Base-by-base conservation (phyloP, 2,113 vertebrate species). In the Campylomormyrus tamandua region DNA sequence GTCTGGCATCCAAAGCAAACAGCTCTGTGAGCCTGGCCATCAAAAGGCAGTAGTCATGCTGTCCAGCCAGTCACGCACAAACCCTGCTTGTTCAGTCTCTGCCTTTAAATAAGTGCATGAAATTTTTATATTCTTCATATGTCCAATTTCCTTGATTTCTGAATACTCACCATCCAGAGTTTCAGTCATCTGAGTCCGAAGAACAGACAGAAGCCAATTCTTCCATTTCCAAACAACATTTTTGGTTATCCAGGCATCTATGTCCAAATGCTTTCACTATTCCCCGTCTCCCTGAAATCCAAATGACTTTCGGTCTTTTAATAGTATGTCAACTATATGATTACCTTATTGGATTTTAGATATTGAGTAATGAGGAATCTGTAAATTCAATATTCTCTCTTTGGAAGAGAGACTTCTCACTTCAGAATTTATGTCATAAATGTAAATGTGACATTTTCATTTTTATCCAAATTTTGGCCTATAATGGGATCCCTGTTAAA, bases 1-100 rank as follows among this genome's bases (percentile, higher is more conserved):
- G 50, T 50, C 27, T 35, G 8, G 9, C 6, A 4, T 62, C 77
- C 89, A 89, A 85, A 62, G 52, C 89, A 89, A 89, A 89, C 77
- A 84, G 39, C 50, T 39, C 46, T 24, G 66, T 8, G 31, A 46
- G 52, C 80, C 48, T 8, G 80, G 89, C 39, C 27, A 21, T 58
- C 50, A 84, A 89, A 80, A 45, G 77, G 50, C 74, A 5, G 49
- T 24, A 84, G 27, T 58, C 74, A 89, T 83, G 31, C 77, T 5
- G 13, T 83, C 31, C 13, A 39, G 19, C 48, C 48, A 15, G 42
- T 80, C 80, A 49, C 7, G 13, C 80, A 58, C 50, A 62, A 62
- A 46, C 39, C 10, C 50, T 62, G 77, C 24, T 46, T 85, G 52
- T 62, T 56, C 56, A 62, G 74, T 42, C 39, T 62, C 19, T 3